Conservation (phyloP, 2,113 vertebrate species). For the Peromyscus leucopus region DNA sequence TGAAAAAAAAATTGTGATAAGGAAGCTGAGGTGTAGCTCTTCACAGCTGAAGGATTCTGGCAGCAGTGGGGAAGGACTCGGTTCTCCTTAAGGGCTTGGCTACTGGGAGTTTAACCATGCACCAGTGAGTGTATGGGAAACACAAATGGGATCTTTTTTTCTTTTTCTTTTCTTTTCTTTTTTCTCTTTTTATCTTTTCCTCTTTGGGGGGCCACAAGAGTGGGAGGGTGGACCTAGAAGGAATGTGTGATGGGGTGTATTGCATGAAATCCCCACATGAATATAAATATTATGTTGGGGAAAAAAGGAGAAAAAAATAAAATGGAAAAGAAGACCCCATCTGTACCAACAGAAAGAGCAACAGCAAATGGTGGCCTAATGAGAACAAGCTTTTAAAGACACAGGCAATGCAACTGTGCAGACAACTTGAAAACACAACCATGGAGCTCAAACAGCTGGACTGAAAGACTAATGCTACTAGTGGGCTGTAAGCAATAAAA, state of each 20-base stretch:
- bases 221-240: too few species aligned
- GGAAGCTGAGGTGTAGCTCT: neutral
- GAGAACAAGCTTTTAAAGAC: conserved; percentile 8
- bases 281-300: too few species aligned
- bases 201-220: too few species aligned
- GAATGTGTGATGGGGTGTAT: too few species aligned
- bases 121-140: neutral
- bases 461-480: neutral
- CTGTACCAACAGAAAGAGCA: neutral
- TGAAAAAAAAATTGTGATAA: neutral
- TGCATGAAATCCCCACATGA: too few species aligned
- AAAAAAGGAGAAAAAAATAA: neutral
- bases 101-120: neutral
- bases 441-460: neutral
- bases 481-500: neutral
- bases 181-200: neutral
- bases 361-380: neutral
- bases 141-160: neutral
- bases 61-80: neutral
- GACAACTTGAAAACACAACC: conserved; percentile 7
- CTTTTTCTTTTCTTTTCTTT: neutral
- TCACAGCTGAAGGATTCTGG: neutral
- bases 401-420: neutral
- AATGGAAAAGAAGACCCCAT: neutral
- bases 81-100: neutral